These are phyloP conservation scores for Dromius quadrimaculatus DNA, from an alignment of 2,888 invertebrate species.

Conservation along the genomic window DNA sequence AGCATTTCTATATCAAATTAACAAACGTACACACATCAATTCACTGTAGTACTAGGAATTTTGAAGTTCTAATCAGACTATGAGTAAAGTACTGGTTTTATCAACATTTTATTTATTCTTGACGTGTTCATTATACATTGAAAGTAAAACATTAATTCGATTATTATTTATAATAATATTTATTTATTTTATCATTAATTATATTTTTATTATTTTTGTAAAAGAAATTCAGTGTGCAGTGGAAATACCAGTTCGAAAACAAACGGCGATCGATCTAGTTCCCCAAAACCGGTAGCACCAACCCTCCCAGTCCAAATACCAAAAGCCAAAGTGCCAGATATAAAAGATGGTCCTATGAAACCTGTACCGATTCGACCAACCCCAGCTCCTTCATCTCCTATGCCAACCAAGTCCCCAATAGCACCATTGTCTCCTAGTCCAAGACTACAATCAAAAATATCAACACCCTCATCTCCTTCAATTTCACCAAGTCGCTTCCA, in stretches of 20 bases:
- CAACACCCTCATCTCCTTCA: background rate
- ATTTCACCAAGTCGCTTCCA: conserved; percentile 5
- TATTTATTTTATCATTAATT: conserved; percentile 14
- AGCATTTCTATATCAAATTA: no score
- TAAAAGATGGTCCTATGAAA: background rate
- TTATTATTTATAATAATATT: conserved; percentile 1
- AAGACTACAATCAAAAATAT: background rate
- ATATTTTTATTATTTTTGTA: no score
- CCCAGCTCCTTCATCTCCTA: background rate
- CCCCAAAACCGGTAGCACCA: background rate
- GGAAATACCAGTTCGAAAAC: background rate
- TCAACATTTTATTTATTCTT: no score
- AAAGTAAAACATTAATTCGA: no score
- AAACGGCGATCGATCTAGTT: conserved; percentile 5
- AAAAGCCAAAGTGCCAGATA: background rate
- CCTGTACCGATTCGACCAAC: background rate
- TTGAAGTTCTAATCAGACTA: no score
- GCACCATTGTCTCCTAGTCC: background rate
- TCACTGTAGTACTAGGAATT: no score
- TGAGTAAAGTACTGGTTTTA: no score
- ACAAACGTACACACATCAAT: no score
- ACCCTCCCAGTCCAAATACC: conserved; percentile 6
- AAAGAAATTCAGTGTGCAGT: conserved; percentile 10
- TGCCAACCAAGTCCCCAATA: background rate
- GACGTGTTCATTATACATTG: no score